Percentiles rank a stretch among this genome's conserved stretches.
phyloP scores from a whole-genome alignment of 2,888 invertebrate genomes.

The Tinea semifulvella region DNA sequence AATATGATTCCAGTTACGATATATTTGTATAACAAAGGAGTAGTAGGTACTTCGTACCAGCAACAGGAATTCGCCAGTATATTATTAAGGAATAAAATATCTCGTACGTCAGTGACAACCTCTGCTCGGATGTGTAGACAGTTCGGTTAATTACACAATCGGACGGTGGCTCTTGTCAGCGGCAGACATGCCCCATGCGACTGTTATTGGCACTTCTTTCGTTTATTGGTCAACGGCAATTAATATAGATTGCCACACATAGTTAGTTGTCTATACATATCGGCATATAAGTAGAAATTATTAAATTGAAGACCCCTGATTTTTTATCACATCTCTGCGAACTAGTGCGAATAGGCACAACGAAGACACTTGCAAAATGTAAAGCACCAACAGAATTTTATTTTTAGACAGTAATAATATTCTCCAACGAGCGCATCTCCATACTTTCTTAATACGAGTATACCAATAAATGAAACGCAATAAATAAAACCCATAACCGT shows the following conservation, averaged over 20 bases:
- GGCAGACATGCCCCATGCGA: neutral
- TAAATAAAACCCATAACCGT: slow-evolving; percentile 24
- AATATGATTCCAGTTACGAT: no score
- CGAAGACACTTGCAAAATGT: no score
- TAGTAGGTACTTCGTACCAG: no score
- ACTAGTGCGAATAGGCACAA: no score
- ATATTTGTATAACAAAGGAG: no score
- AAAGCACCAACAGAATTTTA: no score
- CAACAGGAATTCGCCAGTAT: no score
- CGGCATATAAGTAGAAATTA: neutral
- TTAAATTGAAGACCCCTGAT: neutral
- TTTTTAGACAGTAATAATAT: neutral
- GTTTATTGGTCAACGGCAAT: neutral
- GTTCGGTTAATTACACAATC: slow-evolving; percentile 11
- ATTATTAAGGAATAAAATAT: neutral
- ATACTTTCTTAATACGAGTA: neutral
- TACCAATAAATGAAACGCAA: slow-evolving; percentile 23
- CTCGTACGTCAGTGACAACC: neutral
- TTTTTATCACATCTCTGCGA: no score
- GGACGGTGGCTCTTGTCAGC: neutral
- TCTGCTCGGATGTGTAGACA: neutral
- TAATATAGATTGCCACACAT: no score
- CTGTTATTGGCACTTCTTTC: slow-evolving; percentile 12
- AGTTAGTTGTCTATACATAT: neutral
- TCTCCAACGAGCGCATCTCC: neutral